These are phyloP conservation scores for Astyanax mexicanus DNA, from an alignment of 2,797 vertebrate species.

Conservation along the genomic window DNA sequence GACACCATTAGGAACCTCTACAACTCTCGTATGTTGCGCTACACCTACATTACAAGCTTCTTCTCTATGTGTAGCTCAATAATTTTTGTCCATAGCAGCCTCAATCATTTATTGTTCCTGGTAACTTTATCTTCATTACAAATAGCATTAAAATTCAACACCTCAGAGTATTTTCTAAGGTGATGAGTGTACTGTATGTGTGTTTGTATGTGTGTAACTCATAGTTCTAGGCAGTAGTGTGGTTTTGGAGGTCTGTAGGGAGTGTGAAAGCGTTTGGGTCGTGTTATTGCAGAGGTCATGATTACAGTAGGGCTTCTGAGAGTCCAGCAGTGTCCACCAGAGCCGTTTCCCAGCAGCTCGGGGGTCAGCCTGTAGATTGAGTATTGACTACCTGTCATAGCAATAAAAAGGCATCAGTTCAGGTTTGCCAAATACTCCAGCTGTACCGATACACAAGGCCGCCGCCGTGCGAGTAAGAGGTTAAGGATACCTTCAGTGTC, in stretches of 20 bases:
- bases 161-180: too few species aligned
- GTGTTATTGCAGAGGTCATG: conserved; percentile 85
- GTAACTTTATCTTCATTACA: too few species aligned
- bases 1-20: too few species aligned
- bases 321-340: conserved; percentile 82
- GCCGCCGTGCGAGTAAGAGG: conserved; percentile 75
- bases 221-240: conserved; percentile 64
- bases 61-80: too few species aligned
- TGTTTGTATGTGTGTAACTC: conserved; percentile 42
- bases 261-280: conserved; percentile 75
- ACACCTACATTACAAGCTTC: too few species aligned
- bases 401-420: conserved; percentile 83
- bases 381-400: conserved; percentile 84
- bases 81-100: too few species aligned
- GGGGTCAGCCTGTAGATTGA: conserved; percentile 83
- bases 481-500: conserved; percentile 73
- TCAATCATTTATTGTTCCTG: too few species aligned
- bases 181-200: conserved; percentile 26
- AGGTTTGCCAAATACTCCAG: conserved; percentile 72
- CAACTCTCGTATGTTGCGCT: too few species aligned
- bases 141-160: too few species aligned
- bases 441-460: conserved; percentile 67
- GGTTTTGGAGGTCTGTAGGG: conserved; percentile 74
- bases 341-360: conserved; percentile 75
- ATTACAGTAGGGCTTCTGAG: conserved; percentile 85